Percentiles rank a stretch among this genome's conserved stretches.
These are phyloP conservation scores for Diglossa cyanea DNA, from an alignment of 2,797 vertebrate genomes.

Conservation along the genomic window DNA sequence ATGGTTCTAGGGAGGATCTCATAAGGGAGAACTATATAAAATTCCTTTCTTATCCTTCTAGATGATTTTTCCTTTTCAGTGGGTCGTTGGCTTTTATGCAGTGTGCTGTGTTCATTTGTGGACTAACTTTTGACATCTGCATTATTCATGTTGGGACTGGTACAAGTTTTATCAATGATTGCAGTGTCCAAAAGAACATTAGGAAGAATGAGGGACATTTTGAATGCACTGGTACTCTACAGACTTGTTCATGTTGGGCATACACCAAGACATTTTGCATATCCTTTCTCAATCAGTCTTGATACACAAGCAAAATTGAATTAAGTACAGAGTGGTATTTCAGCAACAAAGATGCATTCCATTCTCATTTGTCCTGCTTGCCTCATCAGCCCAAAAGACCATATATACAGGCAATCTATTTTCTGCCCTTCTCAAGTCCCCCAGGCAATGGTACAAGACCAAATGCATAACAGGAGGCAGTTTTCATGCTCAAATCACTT, in stretches of 20 bases:
- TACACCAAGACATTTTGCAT: neutral
- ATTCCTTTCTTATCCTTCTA: neutral
- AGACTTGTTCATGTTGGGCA: neutral
- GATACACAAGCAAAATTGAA: neutral
- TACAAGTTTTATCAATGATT: neutral
- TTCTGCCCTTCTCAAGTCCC: neutral
- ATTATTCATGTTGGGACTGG: neutral
- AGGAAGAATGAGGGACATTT: neutral
- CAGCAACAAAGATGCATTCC: neutral
- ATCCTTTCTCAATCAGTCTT: neutral
- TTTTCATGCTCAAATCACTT: neutral
- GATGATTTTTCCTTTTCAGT: neutral
- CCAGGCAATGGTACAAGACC: neutral
- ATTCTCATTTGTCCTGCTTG: neutral
- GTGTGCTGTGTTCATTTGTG: neutral
- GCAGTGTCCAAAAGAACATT: neutral
- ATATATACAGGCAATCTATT: neutral
- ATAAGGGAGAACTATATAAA: neutral
- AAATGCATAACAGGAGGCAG: neutral
- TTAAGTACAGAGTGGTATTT: neutral
- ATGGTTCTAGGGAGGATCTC: neutral
- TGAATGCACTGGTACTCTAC: neutral
- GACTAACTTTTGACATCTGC: neutral
- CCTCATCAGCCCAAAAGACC: neutral
- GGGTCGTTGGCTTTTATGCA: conserved; percentile 14